A percentile compares a stretch with the other conserved stretches of the same genome.
Evolutionary conservation across 2,797 vertebrate species (phyloP).

Genomic region (Champsocephalus esox): DNA sequence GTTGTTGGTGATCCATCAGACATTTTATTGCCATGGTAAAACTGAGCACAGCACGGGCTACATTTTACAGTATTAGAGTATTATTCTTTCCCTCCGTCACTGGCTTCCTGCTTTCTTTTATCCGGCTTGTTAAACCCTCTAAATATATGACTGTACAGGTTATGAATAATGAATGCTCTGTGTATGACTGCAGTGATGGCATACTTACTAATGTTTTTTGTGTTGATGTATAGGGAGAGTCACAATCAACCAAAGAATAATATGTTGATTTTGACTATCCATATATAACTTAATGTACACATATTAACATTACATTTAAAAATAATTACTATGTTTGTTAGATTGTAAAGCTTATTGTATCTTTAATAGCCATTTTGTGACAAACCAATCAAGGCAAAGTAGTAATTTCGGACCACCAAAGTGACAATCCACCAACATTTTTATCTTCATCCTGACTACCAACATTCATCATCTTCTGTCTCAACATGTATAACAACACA

Average conservation of each 20-base stretch:
- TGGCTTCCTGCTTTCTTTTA: slow-evolving; percentile 7
- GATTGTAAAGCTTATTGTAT: neutral
- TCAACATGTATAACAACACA: neutral
- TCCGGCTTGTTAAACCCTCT: slow-evolving; percentile 17
- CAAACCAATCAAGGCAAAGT: neutral
- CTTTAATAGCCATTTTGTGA: neutral
- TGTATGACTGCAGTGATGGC: slow-evolving; percentile 2
- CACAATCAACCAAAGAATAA: neutral
- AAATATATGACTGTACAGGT: slow-evolving; percentile 25
- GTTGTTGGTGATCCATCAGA: slow-evolving; percentile 62
- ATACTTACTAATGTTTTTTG: slow-evolving; percentile 9
- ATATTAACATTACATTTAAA: neutral
- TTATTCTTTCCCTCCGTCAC: slow-evolving; percentile 11
- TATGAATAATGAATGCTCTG: slow-evolving; percentile 34
- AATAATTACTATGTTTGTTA: neutral
- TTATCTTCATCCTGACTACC: neutral
- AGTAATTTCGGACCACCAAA: neutral
- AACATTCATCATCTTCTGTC: neutral
- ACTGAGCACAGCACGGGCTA: slow-evolving; percentile 57
- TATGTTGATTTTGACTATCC: neutral
- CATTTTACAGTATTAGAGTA: slow-evolving; percentile 52
- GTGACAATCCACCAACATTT: neutral
- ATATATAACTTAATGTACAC: neutral
- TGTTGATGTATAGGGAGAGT: neutral
- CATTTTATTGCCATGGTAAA: slow-evolving; percentile 71